A percentile compares a stretch with the other conserved stretches of the same genome.
Conservation (phyloP, 2,888 invertebrate genomes). For the Acrobasis consociella region DNA sequence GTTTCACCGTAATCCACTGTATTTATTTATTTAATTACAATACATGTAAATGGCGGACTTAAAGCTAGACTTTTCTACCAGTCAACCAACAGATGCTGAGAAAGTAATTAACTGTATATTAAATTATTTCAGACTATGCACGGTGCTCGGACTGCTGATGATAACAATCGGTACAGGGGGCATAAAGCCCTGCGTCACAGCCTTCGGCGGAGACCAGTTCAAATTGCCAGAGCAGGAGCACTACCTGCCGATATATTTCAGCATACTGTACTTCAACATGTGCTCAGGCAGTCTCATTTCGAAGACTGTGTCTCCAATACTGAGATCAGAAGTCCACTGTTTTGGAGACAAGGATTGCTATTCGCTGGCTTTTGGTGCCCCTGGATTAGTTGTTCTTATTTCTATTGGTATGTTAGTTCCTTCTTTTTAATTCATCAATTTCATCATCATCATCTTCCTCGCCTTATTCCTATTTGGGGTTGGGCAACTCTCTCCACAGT, state of each 20-base stretch:
- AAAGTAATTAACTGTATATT: no score
- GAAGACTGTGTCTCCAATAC: slow-evolving; percentile 88
- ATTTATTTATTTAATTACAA: no score
- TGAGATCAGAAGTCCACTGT: slow-evolving; percentile 86
- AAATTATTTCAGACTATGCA: slow-evolving; percentile 75
- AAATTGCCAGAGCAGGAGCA: slow-evolving; percentile 84
- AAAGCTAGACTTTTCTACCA: no score
- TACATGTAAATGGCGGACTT: no score
- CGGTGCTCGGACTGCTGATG: slow-evolving; percentile 85
- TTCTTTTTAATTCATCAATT: no score
- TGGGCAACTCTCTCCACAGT: no score
- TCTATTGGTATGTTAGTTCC: slow-evolving; percentile 82
- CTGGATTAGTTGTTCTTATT: slow-evolving; percentile 87
- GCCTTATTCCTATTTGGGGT: no score
- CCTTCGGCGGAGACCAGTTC: slow-evolving; percentile 93
- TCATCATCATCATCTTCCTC: no score
- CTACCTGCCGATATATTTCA: slow-evolving; percentile 88
- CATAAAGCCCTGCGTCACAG: slow-evolving; percentile 91
- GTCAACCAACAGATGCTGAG: no score
- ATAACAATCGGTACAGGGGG: slow-evolving; percentile 91
- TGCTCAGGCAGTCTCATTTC: slow-evolving; percentile 88
- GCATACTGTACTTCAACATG: slow-evolving; percentile 87
- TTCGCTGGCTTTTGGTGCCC: slow-evolving; percentile 89
- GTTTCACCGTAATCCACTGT: no score
- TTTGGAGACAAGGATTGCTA: slow-evolving; percentile 86